Base-by-base conservation (phyloP, 2,888 invertebrate species). In the Linnaemya vulpina region DNA sequence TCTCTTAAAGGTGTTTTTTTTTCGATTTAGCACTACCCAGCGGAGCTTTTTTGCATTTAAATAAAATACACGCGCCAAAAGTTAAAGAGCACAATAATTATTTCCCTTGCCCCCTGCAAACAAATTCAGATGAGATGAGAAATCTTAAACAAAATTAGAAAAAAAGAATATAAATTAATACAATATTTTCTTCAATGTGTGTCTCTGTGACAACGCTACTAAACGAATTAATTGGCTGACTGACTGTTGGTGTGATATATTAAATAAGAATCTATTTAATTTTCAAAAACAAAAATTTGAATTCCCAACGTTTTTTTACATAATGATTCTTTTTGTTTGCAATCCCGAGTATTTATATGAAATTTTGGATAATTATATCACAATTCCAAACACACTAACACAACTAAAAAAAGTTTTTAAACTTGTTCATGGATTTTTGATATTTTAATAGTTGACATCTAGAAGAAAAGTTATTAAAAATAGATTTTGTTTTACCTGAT, bases 41-140 rank as follows among this genome's bases (percentile, higher is more conserved):
- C 11, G 15, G 20, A 30, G 46, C n/a, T 46, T 46, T 63, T 62
- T 62, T 68, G 3, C 63, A 43, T 40, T 38, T 38, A 62, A 73
- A 67, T 51, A 62, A 80, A 60, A 68, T 46, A 77, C 80, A 84
- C 76, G 76, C 80, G 84, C 77, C 84, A 80, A 84, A 76, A 73
- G 73, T 76, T 55, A 38, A 43, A 71, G 60, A 49, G 51, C 13
- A 70, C 13, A 15, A 22, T 9, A 40, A 8, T 43, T 3, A 30
- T 30, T 3, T 30, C 30, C 3, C 30, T 30, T 15, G 5, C 13
- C 40, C 13, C 15, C 1, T 58, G 15, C 0, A 22, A 63, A 43
- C 8, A 53, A 40, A 58, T 49, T 10, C 4, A 67, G 7, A 65
- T 55, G 43, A 15, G 8, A 49, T 15, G 20, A 51, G n/a, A 63